phyloP scores from a whole-genome alignment of 2,113 vertebrate species.

The Pantherophis guttatus region DNA sequence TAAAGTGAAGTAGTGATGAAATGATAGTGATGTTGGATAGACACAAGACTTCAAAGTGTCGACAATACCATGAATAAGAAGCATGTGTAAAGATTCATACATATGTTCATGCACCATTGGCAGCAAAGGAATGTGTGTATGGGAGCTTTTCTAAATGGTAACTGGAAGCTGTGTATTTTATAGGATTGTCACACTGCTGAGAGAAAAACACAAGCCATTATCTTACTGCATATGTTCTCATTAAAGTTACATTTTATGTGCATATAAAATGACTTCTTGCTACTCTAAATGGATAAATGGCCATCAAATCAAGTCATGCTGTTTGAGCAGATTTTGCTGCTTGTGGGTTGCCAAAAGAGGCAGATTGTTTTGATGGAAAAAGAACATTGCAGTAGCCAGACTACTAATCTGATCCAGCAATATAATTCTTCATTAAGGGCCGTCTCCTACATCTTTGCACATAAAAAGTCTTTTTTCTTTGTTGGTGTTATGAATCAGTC shows the following conservation, averaged over 20 bases:
- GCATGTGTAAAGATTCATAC: neutral
- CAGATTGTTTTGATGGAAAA: neutral
- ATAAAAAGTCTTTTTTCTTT: neutral
- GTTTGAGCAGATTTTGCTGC: neutral
- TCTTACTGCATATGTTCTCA: neutral
- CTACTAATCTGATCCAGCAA: neutral
- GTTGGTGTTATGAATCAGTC: neutral
- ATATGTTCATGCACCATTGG: neutral
- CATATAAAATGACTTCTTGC: neutral
- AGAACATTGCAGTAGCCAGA: neutral
- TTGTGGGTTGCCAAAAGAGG: neutral
- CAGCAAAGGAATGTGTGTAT: neutral
- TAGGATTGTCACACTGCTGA: neutral
- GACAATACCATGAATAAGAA: neutral
- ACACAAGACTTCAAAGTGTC: neutral
- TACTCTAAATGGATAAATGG: neutral
- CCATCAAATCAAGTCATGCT: neutral
- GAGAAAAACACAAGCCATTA: neutral
- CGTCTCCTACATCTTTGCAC: neutral
- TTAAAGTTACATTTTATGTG: neutral
- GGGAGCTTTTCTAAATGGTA: neutral
- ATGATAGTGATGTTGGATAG: constrained; percentile 21
- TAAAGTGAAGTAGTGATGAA: constrained; percentile 26
- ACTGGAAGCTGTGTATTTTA: neutral
- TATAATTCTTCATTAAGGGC: neutral